Conservation (phyloP, 2,797 vertebrate species). For the Argentina silus region DNA sequence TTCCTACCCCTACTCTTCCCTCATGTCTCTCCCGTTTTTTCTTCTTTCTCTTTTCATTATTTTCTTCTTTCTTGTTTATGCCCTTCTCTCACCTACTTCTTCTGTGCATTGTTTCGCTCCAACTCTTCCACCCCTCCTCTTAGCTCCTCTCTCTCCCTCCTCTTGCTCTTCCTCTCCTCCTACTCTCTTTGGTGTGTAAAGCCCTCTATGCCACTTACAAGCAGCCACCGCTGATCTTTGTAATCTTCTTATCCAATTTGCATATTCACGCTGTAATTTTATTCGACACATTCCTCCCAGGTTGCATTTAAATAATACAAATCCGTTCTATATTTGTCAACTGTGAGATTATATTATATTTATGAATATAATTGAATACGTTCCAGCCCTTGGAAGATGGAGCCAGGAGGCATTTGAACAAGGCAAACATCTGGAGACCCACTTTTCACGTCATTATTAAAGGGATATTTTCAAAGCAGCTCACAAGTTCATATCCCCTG, state of each 20-base stretch:
- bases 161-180: constrained; percentile 20
- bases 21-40: constrained; percentile 22
- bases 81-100: neutral
- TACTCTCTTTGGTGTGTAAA: constrained; percentile 25
- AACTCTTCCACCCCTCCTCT: neutral
- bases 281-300: constrained; percentile 65
- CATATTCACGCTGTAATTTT: constrained; percentile 77
- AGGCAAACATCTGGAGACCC: constrained; percentile 78
- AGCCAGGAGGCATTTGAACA: constrained; percentile 74
- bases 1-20: constrained; percentile 31
- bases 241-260: constrained; percentile 80
- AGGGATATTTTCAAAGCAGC: constrained; percentile 27
- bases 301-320: constrained; percentile 83
- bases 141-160: neutral
- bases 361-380: constrained; percentile 79
- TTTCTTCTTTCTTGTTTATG: neutral
- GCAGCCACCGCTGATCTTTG: constrained; percentile 67
- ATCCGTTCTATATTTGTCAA: constrained; percentile 81
- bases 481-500: constrained; percentile 42
- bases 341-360: constrained; percentile 75
- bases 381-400: constrained; percentile 77
- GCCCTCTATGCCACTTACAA: constrained; percentile 45
- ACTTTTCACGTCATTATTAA: constrained; percentile 61
- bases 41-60: constrained; percentile 2
- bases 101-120: neutral